phyloP scores from a whole-genome alignment of 2,797 vertebrate species.

The Potorous gilbertii region DNA sequence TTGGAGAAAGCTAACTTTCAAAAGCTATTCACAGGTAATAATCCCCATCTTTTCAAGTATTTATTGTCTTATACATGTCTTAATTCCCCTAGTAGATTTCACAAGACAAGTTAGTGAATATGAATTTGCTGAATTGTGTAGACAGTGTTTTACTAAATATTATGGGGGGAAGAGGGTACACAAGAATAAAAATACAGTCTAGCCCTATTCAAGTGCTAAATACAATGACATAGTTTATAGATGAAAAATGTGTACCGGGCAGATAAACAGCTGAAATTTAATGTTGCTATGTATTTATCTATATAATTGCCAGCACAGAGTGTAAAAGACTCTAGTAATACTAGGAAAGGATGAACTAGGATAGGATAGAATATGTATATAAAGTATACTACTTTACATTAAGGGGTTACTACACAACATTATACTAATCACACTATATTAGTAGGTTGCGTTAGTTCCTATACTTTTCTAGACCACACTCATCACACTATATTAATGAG shows the following conservation, averaged over 20 bases:
- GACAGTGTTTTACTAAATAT: neutral
- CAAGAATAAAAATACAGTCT: neutral
- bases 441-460: too few relatives aligned
- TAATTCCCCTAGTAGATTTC: neutral
- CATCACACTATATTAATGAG: neutral
- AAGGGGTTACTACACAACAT: too few relatives aligned
- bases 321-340: neutral
- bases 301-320: neutral
- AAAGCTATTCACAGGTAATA: constrained; percentile 42
- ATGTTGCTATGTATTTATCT: neutral
- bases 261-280: neutral
- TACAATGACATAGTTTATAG: neutral
- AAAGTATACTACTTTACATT: neutral
- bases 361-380: neutral
- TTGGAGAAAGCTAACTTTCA: constrained; percentile 32
- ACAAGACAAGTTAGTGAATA: neutral
- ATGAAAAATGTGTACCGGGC: neutral
- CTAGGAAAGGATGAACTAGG: neutral
- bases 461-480: too few relatives aligned
- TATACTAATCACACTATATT: too few relatives aligned
- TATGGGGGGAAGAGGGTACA: neutral
- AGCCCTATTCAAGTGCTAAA: constrained; percentile 8
- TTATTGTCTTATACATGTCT: neutral
- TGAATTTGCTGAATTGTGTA: constrained; percentile 6
- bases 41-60: neutral